Evolutionary conservation across 2,113 vertebrate species (phyloP), one percentile per base, ranked within the genome.

Genomic region (Pelodiscus sinensis): DNA sequence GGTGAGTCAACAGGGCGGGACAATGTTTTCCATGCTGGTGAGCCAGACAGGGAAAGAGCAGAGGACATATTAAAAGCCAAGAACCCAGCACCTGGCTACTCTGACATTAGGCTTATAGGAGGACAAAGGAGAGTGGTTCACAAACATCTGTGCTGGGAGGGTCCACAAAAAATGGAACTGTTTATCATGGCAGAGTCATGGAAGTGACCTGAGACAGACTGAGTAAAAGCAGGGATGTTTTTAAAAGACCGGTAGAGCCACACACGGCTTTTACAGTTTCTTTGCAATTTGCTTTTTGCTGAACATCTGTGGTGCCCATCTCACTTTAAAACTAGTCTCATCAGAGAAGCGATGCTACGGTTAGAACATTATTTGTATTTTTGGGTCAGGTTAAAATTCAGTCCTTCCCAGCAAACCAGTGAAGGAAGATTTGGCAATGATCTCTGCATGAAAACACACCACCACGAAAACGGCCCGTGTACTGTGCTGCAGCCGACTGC

Each of bases 1-100:
- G 83, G 1, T 96, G 95, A 96, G 90, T 96, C 96, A 97, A 93
- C 82, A 79, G 96, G 96, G 95, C 91, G 94, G 91, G 90, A 92
- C 89, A 56, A 8, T 77, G 89, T 94, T 92, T 89, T 86, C 95
- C 91, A 82, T 94, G 93, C 92, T 96, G 91, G 93, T 93, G 81
- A 60, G 50, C 78, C 58, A 85, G 91, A 89, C 85, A 56, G 55
- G 88, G 94, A 95, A 93, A 91, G 84, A 80, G 79, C 73, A 83
- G 79, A 92, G 85, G 87, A 83, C 65, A 91, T 38, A 75, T 56
- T 95, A 85, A 79, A 91, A 93, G 68, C 38, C 79, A 90, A 68
- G 90, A 95, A 89, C 73, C 10, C 10, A 87, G 86, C 94, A 97
- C 96, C 96, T 97, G 95, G 92, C 79, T 95, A 88, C 78, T 91